These are phyloP conservation scores for Mimachlamys varia DNA, from an alignment of 2,888 invertebrate species.

Conservation along the genomic window DNA sequence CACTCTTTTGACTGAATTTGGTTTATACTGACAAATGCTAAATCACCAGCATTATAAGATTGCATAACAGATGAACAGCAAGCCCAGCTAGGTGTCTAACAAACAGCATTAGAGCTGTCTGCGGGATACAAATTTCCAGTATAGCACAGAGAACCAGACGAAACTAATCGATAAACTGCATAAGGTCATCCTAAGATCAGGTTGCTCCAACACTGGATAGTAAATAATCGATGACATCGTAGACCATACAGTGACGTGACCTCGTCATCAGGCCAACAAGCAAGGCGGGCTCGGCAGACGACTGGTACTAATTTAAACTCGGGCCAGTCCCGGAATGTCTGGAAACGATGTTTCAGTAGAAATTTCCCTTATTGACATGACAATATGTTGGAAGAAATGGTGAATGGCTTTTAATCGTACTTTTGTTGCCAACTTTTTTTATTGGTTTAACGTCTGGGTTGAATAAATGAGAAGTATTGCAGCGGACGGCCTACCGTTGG, in stretches of 20 bases:
- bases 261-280: neutral
- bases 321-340: neutral
- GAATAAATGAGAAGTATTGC: neutral
- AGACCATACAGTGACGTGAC: constrained; percentile 5
- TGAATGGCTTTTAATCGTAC: neutral
- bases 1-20: too few relatives aligned
- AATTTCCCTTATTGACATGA: neutral
- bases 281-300: neutral
- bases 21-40: too few relatives aligned
- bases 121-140: neutral
- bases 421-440: neutral
- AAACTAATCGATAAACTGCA: constrained; percentile 31
- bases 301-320: neutral
- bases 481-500: neutral
- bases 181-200: neutral
- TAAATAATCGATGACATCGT: constrained; percentile 25
- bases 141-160: constrained; percentile 1
- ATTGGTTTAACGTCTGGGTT: neutral
- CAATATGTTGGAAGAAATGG: neutral
- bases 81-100: neutral
- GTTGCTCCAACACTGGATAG: neutral
- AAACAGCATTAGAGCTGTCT: neutral
- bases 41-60: too few relatives aligned
- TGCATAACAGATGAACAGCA: neutral
- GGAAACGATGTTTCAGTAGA: neutral